A percentile compares a stretch with the other conserved stretches of the same genome.
Evolutionary conservation across 2,797 vertebrate genomes (phyloP).

Genomic region (Alcedo quadribrachys): DNA sequence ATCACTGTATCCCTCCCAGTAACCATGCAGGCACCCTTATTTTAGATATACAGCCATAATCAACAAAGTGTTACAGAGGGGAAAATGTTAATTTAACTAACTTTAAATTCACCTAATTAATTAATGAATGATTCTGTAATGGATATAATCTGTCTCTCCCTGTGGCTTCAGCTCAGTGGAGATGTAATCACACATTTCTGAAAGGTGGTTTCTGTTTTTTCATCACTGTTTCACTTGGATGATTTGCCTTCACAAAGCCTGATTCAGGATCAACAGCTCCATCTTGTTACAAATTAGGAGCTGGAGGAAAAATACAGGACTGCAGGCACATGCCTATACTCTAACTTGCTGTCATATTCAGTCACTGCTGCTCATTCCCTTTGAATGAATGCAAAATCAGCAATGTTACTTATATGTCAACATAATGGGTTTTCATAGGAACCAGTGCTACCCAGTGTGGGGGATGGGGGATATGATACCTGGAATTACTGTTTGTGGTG

Average conservation of each 20-base stretch:
- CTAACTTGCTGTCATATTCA: not conserved
- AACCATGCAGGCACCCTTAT: not conserved
- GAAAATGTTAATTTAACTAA: not conserved
- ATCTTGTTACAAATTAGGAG: not conserved
- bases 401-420: not conserved
- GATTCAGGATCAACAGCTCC: not conserved
- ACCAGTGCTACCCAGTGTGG: not conserved
- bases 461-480: fast-evolving
- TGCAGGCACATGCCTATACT: not conserved
- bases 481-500: not conserved
- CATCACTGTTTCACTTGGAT: fast-evolving
- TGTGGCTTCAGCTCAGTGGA: not conserved
- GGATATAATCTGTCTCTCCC: not conserved
- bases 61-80: not conserved
- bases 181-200: not conserved
- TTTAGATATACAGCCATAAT: not conserved
- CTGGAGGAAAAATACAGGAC: not conserved
- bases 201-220: not conserved
- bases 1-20: not conserved
- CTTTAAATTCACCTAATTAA: not conserved
- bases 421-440: not conserved
- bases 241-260: not conserved
- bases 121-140: not conserved
- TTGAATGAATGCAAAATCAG: not conserved
- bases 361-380: not conserved